Evolutionary conservation across 2,888 invertebrate genomes (phyloP).

Genomic region (Nomada ruficornis): DNA sequence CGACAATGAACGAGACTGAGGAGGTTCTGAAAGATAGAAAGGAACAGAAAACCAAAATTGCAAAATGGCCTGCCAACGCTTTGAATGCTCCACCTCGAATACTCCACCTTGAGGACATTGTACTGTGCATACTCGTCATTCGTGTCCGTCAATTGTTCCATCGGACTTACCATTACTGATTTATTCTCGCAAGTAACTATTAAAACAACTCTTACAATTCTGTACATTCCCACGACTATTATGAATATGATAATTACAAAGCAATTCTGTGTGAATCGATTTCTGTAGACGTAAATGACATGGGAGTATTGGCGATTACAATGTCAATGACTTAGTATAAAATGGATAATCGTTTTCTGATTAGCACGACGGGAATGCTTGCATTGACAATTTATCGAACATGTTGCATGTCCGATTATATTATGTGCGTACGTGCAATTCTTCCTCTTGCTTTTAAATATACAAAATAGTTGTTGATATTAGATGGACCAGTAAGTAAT

Average conservation of each 20-base stretch:
- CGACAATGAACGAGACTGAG: conserved; percentile 36
- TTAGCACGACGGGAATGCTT: background rate
- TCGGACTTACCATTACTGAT: background rate
- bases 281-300: too few relatives aligned
- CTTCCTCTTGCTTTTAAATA: too few relatives aligned
- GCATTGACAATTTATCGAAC: background rate
- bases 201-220: background rate
- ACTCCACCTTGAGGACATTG: background rate
- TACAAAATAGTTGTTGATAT: too few relatives aligned
- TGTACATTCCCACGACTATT: too few relatives aligned
- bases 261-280: too few relatives aligned
- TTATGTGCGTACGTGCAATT: too few relatives aligned
- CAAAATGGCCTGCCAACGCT: background rate
- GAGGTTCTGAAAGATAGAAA: conserved; percentile 3
- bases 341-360: background rate
- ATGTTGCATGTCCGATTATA: too few relatives aligned
- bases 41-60: background rate
- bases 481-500: too few relatives aligned
- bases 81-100: background rate
- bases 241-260: too few relatives aligned
- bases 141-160: background rate
- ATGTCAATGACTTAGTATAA: background rate
- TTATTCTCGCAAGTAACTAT: background rate
- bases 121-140: conserved; percentile 5
- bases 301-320: too few relatives aligned